Conservation (phyloP, 2,888 invertebrate genomes). For the Polydrusus cervinus region DNA sequence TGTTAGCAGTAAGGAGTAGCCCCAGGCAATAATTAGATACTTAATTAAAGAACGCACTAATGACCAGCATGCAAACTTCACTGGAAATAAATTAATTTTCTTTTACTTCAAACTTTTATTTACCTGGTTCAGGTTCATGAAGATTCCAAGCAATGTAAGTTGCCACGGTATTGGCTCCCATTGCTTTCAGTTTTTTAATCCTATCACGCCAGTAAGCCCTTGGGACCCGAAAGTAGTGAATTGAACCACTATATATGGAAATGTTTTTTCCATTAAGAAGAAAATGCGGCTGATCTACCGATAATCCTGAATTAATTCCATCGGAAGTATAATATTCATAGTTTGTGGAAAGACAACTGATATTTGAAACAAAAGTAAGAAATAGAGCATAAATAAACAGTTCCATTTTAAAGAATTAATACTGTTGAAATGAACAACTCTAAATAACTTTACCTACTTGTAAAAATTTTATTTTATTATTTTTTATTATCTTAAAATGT, state of each 20-base stretch:
- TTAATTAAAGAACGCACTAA: too few species aligned
- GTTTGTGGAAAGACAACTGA: slow-evolving; percentile 61
- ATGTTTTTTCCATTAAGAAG: slow-evolving; percentile 70
- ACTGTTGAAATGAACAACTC: too few species aligned
- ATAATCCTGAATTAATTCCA: slow-evolving; percentile 65
- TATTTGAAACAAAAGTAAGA: background rate
- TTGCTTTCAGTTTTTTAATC: slow-evolving; percentile 76
- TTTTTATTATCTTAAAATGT: too few species aligned
- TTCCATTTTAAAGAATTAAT: too few species aligned
- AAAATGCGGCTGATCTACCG: slow-evolving; percentile 65
- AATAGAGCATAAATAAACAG: too few species aligned
- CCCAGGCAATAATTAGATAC: too few species aligned
- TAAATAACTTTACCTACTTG: too few species aligned
- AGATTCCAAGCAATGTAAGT: slow-evolving; percentile 91
- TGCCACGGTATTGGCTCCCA: slow-evolving; percentile 89
- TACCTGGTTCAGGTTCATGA: slow-evolving; percentile 83
- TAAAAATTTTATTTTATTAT: too few species aligned
- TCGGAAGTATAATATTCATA: slow-evolving; percentile 72
- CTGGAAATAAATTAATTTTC: too few species aligned
- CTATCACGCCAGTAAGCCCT: slow-evolving; percentile 86
- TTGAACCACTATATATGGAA: slow-evolving; percentile 73
- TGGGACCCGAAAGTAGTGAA: slow-evolving; percentile 91
- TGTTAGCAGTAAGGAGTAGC: too few species aligned
- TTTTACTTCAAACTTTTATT: too few species aligned
- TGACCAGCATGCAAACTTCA: too few species aligned